Base-by-base conservation (phyloP, 2,888 invertebrate species). In the Seladonia tumulorum region DNA sequence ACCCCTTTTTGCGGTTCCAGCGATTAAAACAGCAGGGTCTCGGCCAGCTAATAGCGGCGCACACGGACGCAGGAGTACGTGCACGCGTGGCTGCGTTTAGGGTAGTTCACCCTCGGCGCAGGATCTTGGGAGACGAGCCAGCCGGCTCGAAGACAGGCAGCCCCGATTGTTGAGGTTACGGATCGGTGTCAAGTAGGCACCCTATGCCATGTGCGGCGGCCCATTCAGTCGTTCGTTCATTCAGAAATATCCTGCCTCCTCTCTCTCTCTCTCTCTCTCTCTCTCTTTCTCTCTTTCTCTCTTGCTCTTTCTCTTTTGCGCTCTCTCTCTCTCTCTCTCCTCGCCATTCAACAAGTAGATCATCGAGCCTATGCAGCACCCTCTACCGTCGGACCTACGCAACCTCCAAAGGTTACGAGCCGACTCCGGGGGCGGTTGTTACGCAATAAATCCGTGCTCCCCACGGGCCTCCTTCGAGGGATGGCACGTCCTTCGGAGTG, bases 191-290 rank as follows among this genome's bases (percentile, higher is more conserved):
- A 91, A 92, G 91, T 91, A 91, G 91, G 90, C 91, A 90, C 91
- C 92, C 91, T 91, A 91, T 91, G 91, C 90, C 90, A 91, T 91
- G 90, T 91, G 90, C 91, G 86, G 86, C 90, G 87, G 91, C 91
- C 91, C 91, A 91, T 91, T 91, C 91, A 91, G 89, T 91, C 92
- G 92, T 89, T 91, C 91, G 92, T 91, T 91, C 91, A 91, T 91
- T 91, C 91, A 91, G 92, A 91, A 91, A 91, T 91, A 91, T 91
- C 92, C 91, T 92, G 90, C 89, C 91, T 86, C 88, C 88, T 87
- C 86, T 87, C 83, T 85, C 87, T 85, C 86, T 89, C 53, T 53
- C 22, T 53, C 84, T 85, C 18, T 66, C 18, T 35, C 66, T 66
- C 29, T 18, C 66, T 35, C 57, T 2, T 0, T n/a, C n/a, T 22